phyloP scores from a whole-genome alignment of 2,113 vertebrate species.

The Pyxicephalus adspersus region DNA sequence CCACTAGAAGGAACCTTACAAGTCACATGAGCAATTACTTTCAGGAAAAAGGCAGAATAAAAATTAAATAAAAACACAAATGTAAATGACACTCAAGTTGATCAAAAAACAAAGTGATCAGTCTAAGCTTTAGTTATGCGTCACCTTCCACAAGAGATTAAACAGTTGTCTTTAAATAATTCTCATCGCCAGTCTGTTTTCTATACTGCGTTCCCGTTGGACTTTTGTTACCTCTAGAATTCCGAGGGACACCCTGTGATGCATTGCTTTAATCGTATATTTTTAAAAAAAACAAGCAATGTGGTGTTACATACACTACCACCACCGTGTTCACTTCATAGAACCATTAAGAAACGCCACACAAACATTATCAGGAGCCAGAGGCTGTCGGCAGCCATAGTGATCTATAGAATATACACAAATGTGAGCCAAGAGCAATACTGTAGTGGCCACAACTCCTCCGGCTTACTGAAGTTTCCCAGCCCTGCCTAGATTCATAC shows the following conservation, averaged over 20 bases:
- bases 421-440: conserved; percentile 32
- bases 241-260: background rate
- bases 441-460: background rate
- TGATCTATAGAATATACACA: conserved; percentile 26
- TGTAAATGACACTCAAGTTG: too few species aligned
- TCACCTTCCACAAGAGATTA: too few species aligned
- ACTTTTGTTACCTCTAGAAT: background rate
- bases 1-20: too few species aligned
- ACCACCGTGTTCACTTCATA: background rate
- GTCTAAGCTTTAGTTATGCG: too few species aligned
- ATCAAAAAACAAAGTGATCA: too few species aligned
- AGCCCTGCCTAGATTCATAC: conserved; percentile 5
- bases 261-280: background rate
- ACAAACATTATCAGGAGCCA: conserved; percentile 41
- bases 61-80: too few species aligned
- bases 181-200: too few species aligned
- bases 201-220: background rate
- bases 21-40: too few species aligned
- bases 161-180: too few species aligned
- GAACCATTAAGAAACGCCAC: background rate
- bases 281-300: background rate
- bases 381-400: conserved; percentile 30
- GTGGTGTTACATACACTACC: conserved; percentile 7
- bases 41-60: too few species aligned
- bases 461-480: background rate